phyloP scores from a whole-genome alignment of 2,797 vertebrate genomes.

The Micropoecilia bifurca region DNA sequence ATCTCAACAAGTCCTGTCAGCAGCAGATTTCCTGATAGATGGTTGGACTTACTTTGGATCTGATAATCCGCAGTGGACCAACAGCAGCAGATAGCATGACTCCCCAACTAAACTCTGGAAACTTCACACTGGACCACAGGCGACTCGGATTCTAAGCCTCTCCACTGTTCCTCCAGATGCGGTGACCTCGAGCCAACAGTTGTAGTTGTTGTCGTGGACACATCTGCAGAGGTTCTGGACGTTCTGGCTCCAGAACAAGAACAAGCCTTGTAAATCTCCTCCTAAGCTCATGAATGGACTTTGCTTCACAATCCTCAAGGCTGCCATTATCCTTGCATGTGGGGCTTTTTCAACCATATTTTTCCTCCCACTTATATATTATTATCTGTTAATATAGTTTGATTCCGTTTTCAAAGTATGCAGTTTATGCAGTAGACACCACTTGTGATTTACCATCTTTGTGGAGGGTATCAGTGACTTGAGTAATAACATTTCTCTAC shows the following conservation, averaged over 20 bases:
- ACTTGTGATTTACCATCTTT: neutral
- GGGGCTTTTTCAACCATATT: neutral
- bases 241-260: neutral
- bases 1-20: too few species aligned
- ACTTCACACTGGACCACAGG: neutral
- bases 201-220: neutral
- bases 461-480: neutral
- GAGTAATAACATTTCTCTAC: neutral
- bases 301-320: neutral
- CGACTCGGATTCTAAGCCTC: neutral
- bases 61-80: neutral
- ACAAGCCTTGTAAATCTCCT: neutral
- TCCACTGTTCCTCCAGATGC: neutral
- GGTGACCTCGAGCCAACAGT: neutral
- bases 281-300: neutral
- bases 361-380: neutral
- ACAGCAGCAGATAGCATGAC: neutral
- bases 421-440: neutral
- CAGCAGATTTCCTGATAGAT: too few species aligned
- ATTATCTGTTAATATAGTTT: neutral
- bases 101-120: neutral
- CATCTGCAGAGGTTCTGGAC: neutral
- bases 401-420: neutral
- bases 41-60: neutral
- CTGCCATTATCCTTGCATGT: neutral